Conservation (phyloP, 1,140 invertebrate species). For the Callitettix versicolor region DNA sequence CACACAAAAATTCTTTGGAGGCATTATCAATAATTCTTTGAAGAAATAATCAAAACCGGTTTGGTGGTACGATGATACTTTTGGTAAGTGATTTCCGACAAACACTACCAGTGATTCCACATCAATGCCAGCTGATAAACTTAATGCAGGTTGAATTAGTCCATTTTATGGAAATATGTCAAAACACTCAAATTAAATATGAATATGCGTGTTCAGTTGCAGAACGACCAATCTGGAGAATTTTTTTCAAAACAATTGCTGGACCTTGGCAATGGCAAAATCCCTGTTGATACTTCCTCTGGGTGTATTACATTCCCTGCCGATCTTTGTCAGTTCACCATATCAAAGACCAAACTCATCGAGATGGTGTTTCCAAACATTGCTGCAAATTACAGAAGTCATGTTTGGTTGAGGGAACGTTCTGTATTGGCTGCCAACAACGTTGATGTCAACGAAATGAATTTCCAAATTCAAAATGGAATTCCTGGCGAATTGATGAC, state of each 20-base stretch:
- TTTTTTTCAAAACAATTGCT: slow-evolving; percentile 31
- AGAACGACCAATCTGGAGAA: slow-evolving; percentile 30
- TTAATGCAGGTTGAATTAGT: slow-evolving; percentile 32
- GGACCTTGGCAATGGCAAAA: slow-evolving; percentile 33
- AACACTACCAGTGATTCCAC: slow-evolving; percentile 35
- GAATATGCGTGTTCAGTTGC: slow-evolving; percentile 33
- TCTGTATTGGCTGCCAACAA: slow-evolving; percentile 34
- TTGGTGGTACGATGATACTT: slow-evolving; percentile 31
- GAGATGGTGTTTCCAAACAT: slow-evolving; percentile 32
- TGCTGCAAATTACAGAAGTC: slow-evolving; percentile 30
- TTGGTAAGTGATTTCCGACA: slow-evolving; percentile 39
- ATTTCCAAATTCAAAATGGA: slow-evolving; percentile 22
- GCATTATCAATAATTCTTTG: slow-evolving; percentile 25
- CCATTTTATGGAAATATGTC: slow-evolving; percentile 28
- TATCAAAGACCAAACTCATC: slow-evolving; percentile 31
- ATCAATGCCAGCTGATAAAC: slow-evolving; percentile 35
- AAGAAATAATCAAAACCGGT: slow-evolving; percentile 14
- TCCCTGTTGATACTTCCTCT: slow-evolving; percentile 18
- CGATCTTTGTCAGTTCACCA: slow-evolving; percentile 22
- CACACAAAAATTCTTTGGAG: slow-evolving; percentile 27
- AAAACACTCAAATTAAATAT: slow-evolving; percentile 32
- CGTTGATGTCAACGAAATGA: slow-evolving; percentile 31
- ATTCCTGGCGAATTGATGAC: slow-evolving; percentile 21
- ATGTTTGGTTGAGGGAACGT: slow-evolving; percentile 31
- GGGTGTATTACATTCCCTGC: slow-evolving; percentile 18